phyloP scores from a whole-genome alignment of 2,797 vertebrate genomes.

The Acipenser ruthenus region DNA sequence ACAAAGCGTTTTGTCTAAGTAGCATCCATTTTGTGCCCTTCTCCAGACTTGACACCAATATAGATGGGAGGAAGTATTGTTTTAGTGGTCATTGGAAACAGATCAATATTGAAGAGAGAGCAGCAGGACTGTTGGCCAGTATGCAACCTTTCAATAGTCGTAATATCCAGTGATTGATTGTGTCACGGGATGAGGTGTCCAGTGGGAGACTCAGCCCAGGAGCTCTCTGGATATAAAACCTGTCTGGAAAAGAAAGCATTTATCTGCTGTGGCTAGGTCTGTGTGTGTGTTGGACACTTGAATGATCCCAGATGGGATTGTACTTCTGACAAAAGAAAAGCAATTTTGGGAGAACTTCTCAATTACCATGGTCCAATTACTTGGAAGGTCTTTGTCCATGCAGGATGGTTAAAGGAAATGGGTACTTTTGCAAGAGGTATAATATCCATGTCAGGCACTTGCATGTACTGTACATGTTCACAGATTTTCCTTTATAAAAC shows the following conservation, averaged over 20 bases:
- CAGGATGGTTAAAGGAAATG: conserved; percentile 34
- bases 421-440: conserved; percentile 8
- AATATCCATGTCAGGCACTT: no score
- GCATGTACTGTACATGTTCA: no score
- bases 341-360: conserved; percentile 34
- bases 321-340: conserved; percentile 29
- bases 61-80: conserved; percentile 28
- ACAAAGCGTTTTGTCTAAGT: no score
- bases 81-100: conserved; percentile 40
- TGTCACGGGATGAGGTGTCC: conserved; percentile 36
- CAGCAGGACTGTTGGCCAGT: conserved; percentile 29
- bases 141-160: conserved; percentile 54
- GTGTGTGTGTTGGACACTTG: conserved; percentile 40
- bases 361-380: conserved; percentile 31
- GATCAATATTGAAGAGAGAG: conserved; percentile 33
- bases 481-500: no score
- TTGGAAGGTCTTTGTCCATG: conserved; percentile 39
- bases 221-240: no score
- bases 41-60: not conserved
- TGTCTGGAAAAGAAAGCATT: no score
- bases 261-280: no score
- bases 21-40: no score
- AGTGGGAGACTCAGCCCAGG: no score
- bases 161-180: conserved; percentile 65
- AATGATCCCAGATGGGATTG: conserved; percentile 41